phyloP scores from a whole-genome alignment of 1,140 invertebrate genomes.

The Pinna nobilis region DNA sequence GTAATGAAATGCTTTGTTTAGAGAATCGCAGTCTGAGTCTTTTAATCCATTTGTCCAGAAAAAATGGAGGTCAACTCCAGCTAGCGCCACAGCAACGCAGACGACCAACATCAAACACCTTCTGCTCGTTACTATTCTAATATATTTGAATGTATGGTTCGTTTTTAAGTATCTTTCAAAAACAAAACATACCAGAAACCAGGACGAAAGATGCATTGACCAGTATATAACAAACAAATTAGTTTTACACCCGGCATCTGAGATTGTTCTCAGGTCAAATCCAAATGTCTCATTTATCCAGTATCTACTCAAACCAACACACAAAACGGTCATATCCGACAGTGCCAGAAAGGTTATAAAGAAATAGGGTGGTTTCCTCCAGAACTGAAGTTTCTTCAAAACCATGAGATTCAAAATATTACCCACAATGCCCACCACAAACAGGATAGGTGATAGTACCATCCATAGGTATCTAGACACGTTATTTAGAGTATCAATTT shows the following conservation, averaged over 20 bases:
- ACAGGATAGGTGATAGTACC: slow-evolving; percentile 29
- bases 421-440: slow-evolving; percentile 28
- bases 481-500: neutral
- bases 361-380: slow-evolving; percentile 30
- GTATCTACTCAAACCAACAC: slow-evolving; percentile 50
- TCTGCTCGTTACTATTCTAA: slow-evolving; percentile 37
- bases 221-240: slow-evolving; percentile 59
- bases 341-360: slow-evolving; percentile 45
- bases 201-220: slow-evolving; percentile 60
- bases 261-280: slow-evolving; percentile 45
- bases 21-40: slow-evolving; percentile 28
- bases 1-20: slow-evolving; percentile 31
- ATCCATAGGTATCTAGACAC: slow-evolving; percentile 32
- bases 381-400: slow-evolving; percentile 17
- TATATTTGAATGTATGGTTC: slow-evolving; percentile 47
- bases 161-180: slow-evolving; percentile 57
- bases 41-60: slow-evolving; percentile 55
- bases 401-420: slow-evolving; percentile 21
- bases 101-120: slow-evolving; percentile 25
- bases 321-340: slow-evolving; percentile 49
- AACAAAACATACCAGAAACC: slow-evolving; percentile 60
- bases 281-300: slow-evolving; percentile 50
- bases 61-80: slow-evolving; percentile 49
- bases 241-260: slow-evolving; percentile 50
- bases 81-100: slow-evolving; percentile 40